phyloP scores from a whole-genome alignment of 53 echinoderm and acorn worm species.

The Pentamera pediparva region DNA sequence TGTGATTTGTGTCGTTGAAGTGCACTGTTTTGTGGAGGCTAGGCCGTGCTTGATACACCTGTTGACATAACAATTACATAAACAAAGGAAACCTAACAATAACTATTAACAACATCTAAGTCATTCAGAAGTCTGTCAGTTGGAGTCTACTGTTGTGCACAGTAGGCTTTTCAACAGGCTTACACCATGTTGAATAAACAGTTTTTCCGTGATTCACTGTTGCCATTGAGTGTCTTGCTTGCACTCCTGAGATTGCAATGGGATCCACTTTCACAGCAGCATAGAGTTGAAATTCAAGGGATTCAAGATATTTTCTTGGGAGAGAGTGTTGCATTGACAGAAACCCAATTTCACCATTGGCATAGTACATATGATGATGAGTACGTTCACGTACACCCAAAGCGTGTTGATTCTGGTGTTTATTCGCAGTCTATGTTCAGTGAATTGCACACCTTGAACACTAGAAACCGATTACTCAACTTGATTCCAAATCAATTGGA shows the following conservation, averaged over 20 bases:
- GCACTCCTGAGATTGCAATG: conserved; percentile 70
- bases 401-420: conserved; percentile 49
- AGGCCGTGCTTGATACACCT: no score
- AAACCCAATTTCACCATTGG: conserved; percentile 90
- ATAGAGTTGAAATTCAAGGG: conserved; percentile 27
- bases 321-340: conserved; percentile 77
- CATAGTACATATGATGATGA: conserved; percentile 63
- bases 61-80: no score
- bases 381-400: conserved; percentile 52
- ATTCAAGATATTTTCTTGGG: conserved; percentile 81
- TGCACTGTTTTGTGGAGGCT: no score
- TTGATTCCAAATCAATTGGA: conserved; percentile 33
- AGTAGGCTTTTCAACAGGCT: background rate
- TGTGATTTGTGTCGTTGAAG: no score
- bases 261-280: conserved; percentile 34
- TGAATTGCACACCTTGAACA: conserved; percentile 63
- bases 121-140: no score
- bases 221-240: conserved; percentile 68
- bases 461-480: conserved; percentile 17
- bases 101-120: no score
- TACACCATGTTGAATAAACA: conserved; percentile 71
- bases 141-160: no score
- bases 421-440: conserved; percentile 42
- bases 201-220: conserved; percentile 59
- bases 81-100: no score